phyloP scores from a whole-genome alignment of 1,140 invertebrate genomes.

The Telenomus remus region DNA sequence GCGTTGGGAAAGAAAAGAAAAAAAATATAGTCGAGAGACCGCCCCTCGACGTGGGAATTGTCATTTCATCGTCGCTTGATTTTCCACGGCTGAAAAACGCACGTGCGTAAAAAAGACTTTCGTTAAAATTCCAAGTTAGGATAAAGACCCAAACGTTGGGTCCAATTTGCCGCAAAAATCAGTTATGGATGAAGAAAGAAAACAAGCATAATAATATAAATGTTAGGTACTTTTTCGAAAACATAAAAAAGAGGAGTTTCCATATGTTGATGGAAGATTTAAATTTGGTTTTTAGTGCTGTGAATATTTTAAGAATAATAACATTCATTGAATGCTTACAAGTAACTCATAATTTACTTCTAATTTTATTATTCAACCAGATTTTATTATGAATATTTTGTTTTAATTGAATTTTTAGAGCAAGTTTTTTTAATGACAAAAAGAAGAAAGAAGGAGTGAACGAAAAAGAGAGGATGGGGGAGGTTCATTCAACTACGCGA shows the following conservation, averaged over 20 bases:
- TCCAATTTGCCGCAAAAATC: slow-evolving; percentile 63
- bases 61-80: slow-evolving; percentile 47
- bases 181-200: slow-evolving; percentile 19
- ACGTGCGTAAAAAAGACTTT: slow-evolving; percentile 49
- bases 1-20: slow-evolving; percentile 11
- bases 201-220: neutral
- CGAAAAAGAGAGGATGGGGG: slow-evolving; percentile 7
- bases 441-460: slow-evolving; percentile 22
- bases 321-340: too few relatives aligned
- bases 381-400: too few relatives aligned
- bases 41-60: slow-evolving; percentile 43
- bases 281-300: too few relatives aligned
- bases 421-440: slow-evolving; percentile 6
- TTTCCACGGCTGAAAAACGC: slow-evolving; percentile 51
- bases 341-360: too few relatives aligned
- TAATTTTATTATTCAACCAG: too few relatives aligned
- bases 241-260: too few relatives aligned
- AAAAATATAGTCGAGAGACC: slow-evolving; percentile 19
- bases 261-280: too few relatives aligned
- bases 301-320: too few relatives aligned
- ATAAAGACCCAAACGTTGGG: slow-evolving; percentile 31
- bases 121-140: slow-evolving; percentile 29
- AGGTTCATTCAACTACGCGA: slow-evolving; percentile 65
- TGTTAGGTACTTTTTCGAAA: too few relatives aligned
- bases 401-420: neutral